phyloP scores from a whole-genome alignment of 2,888 invertebrate genomes.

The Tanytarsus gracilentus region DNA sequence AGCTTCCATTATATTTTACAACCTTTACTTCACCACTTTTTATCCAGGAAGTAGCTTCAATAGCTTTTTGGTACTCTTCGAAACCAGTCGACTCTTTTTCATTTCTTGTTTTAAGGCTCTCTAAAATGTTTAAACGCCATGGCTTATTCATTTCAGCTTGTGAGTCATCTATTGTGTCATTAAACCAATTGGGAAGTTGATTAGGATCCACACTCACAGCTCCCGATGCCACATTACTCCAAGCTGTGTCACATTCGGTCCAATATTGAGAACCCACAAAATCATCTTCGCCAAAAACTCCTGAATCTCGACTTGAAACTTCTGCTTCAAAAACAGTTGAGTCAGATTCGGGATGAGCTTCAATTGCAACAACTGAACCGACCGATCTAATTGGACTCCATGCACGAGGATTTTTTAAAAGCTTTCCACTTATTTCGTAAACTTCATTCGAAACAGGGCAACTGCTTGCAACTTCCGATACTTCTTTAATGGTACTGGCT shows the following conservation, averaged over 20 bases:
- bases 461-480: slow-evolving; percentile 14
- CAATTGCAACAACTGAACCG: slow-evolving; percentile 72
- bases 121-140: slow-evolving; percentile 67
- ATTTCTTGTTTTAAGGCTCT: slow-evolving; percentile 54
- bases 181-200: slow-evolving; percentile 71
- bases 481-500: slow-evolving; percentile 36
- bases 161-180: slow-evolving; percentile 45
- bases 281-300: slow-evolving; percentile 69
- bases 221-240: slow-evolving; percentile 73
- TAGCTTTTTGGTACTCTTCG: slow-evolving; percentile 61
- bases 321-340: slow-evolving; percentile 72
- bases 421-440: slow-evolving; percentile 53
- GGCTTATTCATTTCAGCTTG: slow-evolving; percentile 59
- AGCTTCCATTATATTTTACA: slow-evolving; percentile 47
- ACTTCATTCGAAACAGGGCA: slow-evolving; percentile 39
- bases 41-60: slow-evolving; percentile 79
- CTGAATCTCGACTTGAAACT: slow-evolving; percentile 54
- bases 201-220: slow-evolving; percentile 66
- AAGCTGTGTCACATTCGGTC: slow-evolving; percentile 71
- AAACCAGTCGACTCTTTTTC: slow-evolving; percentile 45
- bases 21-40: slow-evolving; percentile 73
- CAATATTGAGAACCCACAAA: slow-evolving; percentile 56
- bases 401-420: slow-evolving; percentile 68
- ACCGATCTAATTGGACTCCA: slow-evolving; percentile 86
- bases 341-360: slow-evolving; percentile 79